phyloP scores from a whole-genome alignment of 2,113 vertebrate genomes.

The Puma concolor region DNA sequence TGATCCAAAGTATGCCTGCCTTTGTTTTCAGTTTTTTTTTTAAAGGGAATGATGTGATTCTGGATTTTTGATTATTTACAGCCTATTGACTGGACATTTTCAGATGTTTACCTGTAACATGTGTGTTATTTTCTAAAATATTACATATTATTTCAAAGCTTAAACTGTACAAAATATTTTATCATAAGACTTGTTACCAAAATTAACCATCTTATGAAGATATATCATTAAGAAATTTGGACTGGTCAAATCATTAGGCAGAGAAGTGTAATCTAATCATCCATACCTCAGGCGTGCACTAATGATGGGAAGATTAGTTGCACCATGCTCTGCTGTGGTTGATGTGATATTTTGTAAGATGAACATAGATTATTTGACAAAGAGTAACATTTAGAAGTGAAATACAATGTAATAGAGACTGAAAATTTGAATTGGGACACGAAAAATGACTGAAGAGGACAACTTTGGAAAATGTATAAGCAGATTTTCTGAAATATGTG shows the following conservation, averaged over 20 bases:
- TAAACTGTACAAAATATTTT: slow-evolving; percentile 10
- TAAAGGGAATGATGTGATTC: not conserved
- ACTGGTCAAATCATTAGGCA: not conserved
- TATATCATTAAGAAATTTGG: not conserved
- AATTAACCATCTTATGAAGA: not conserved
- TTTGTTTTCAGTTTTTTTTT: not conserved
- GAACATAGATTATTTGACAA: not conserved
- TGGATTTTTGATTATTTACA: not conserved
- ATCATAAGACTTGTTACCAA: not conserved
- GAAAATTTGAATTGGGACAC: slow-evolving; percentile 13
- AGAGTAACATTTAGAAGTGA: not conserved
- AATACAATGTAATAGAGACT: not conserved
- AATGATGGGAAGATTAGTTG: not conserved
- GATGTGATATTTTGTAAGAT: not conserved
- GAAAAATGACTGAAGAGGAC: not conserved
- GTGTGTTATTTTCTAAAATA: not conserved
- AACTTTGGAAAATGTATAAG: not conserved
- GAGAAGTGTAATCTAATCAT: not conserved
- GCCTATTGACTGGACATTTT: slow-evolving; percentile 6
- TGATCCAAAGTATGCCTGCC: not conserved
- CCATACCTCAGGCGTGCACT: not conserved
- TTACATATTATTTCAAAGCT: not conserved
- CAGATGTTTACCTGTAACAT: not conserved
- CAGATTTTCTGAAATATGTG: slow-evolving; percentile 25
- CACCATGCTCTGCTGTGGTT: not conserved